Evolutionary conservation across 2,797 vertebrate genomes (phyloP).

Genomic region (Heterohyrax brucei): DNA sequence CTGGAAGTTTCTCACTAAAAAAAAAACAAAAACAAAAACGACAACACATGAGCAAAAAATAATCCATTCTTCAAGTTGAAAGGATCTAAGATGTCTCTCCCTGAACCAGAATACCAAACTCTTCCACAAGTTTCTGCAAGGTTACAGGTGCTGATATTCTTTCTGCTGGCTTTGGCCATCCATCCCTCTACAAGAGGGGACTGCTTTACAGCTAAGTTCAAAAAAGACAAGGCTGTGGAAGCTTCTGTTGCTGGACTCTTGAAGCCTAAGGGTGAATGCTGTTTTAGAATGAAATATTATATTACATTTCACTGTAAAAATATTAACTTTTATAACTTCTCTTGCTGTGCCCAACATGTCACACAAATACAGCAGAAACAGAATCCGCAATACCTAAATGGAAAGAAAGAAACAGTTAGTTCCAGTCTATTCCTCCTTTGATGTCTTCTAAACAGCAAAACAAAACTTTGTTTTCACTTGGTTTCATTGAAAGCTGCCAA

Average conservation of each 20-base stretch:
- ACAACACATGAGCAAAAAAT: background rate
- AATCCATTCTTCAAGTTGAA: background rate
- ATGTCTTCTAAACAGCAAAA: background rate
- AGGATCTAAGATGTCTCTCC: background rate
- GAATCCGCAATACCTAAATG: conserved; percentile 95
- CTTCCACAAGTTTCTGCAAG: background rate
- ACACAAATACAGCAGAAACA: conserved; percentile 93
- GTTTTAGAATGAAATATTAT: background rate
- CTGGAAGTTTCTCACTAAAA: background rate
- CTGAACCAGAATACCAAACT: too few species aligned
- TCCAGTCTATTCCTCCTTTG: background rate
- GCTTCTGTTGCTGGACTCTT: too few species aligned
- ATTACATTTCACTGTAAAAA: background rate
- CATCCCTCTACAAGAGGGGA: background rate
- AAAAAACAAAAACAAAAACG: background rate
- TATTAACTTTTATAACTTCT: background rate
- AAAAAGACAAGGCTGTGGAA: background rate
- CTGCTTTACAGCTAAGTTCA: background rate
- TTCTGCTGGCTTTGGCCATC: background rate
- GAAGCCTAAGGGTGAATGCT: background rate
- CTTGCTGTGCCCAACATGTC: conserved; percentile 75
- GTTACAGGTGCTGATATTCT: fast-evolving
- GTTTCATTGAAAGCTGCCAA: background rate
- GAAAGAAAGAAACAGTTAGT: background rate
- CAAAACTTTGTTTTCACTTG: background rate